Conservation (phyloP, 2,888 invertebrate species). For the Monopis laevigella region DNA sequence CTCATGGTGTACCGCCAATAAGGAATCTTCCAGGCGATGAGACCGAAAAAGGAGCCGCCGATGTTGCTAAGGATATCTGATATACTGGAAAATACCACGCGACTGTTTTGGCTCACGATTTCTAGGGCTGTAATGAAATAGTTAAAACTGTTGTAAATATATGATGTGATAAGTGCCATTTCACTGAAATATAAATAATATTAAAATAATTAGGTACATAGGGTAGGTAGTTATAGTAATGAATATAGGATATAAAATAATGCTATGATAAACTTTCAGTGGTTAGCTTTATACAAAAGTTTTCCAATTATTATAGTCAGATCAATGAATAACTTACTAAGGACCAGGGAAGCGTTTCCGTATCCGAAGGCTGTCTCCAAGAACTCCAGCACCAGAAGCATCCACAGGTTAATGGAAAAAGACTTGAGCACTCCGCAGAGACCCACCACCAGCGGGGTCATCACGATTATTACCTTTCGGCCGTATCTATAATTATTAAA, state of each 20-base stretch:
- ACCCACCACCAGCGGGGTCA: conserved; percentile 61
- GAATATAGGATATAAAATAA: too few relatives aligned
- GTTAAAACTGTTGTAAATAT: too few relatives aligned
- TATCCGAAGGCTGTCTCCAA: conserved; percentile 75
- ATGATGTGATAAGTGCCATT: too few relatives aligned
- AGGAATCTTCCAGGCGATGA: conserved; percentile 74
- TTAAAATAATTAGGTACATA: too few relatives aligned
- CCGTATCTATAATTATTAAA: conserved; percentile 37
- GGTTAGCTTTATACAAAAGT: too few relatives aligned
- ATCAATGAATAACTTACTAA: conserved; percentile 35
- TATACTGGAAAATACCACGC: conserved; percentile 52
- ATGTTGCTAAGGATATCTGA: conserved; percentile 49
- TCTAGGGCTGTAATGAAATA: too few relatives aligned
- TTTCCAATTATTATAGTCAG: too few relatives aligned
- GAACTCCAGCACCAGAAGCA: conserved; percentile 76
- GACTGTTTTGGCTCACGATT: conserved; percentile 45
- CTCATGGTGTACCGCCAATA: conserved; percentile 77
- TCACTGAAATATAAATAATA: too few relatives aligned
- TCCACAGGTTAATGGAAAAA: conserved; percentile 72
- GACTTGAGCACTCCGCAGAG: conserved; percentile 73
- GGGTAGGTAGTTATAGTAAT: too few relatives aligned
- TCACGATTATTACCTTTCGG: conserved; percentile 52
- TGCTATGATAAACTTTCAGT: too few relatives aligned
- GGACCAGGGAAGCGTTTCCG: conserved; percentile 54
- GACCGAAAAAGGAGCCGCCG: conserved; percentile 75